These are phyloP conservation scores for Chiroxiphia lanceolata DNA, from an alignment of 2,797 vertebrate species.

Conservation along the genomic window DNA sequence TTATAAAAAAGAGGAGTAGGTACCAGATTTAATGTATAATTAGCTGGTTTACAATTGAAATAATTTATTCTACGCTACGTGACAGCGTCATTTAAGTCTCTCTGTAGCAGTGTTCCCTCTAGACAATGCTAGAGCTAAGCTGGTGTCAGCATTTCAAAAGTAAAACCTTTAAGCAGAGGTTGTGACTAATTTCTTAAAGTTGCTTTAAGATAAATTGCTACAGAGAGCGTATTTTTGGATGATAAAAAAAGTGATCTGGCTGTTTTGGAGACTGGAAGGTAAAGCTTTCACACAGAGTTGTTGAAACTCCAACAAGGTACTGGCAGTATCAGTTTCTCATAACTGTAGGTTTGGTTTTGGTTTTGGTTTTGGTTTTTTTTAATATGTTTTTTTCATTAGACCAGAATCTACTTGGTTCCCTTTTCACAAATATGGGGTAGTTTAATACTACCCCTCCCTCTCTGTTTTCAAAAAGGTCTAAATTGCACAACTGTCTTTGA, in stretches of 20 bases:
- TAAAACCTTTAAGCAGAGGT: conserved; percentile 10
- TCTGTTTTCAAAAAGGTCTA: not conserved
- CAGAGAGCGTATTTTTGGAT: not conserved
- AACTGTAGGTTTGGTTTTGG: not conserved
- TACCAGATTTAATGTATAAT: conserved; percentile 34
- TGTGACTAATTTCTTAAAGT: not conserved
- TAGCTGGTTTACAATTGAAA: conserved; percentile 65
- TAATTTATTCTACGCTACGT: conserved; percentile 24
- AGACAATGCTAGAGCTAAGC: not conserved
- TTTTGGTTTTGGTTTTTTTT: no score
- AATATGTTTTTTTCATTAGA: no score
- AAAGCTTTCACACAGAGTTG: not conserved
- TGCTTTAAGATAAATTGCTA: not conserved
- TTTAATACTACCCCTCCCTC: not conserved
- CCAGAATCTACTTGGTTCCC: not conserved
- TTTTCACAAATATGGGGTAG: not conserved
- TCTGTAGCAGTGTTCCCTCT: not conserved
- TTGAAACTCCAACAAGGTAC: not conserved
- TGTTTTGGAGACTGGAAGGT: not conserved
- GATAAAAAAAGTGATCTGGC: not conserved
- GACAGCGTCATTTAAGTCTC: conserved; percentile 46
- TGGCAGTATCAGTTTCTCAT: not conserved
- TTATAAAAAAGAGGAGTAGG: not conserved
- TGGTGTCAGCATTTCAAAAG: conserved; percentile 9
- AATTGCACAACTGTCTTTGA: not conserved